Conservation (phyloP, 2,113 vertebrate species). For the Chinchilla lanigera region DNA sequence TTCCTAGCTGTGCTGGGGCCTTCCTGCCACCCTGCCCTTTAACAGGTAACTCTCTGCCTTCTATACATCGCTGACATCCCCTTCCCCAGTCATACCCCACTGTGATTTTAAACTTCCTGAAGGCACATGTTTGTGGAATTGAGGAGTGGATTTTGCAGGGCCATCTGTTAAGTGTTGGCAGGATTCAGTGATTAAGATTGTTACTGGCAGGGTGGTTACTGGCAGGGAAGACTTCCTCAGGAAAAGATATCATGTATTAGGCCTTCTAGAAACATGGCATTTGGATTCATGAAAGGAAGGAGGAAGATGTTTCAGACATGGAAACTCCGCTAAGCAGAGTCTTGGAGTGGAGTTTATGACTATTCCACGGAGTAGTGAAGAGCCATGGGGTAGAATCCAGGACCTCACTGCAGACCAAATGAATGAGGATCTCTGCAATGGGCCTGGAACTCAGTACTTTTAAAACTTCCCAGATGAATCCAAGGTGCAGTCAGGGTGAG, state of each 20-base stretch:
- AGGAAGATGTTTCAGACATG: not conserved
- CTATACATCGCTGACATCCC: too few relatives aligned
- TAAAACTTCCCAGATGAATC: not conserved
- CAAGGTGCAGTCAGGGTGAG: not conserved
- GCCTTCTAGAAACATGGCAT: constrained; percentile 14
- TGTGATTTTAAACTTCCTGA: not conserved
- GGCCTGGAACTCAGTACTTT: not conserved
- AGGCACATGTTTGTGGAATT: not conserved
- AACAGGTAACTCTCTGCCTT: not conserved
- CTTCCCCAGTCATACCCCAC: not conserved
- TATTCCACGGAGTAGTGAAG: not conserved
- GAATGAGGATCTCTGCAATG: not conserved
- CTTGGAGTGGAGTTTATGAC: not conserved
- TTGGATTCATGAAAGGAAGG: constrained; percentile 32
- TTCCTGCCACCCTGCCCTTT: not conserved
- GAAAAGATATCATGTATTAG: not conserved
- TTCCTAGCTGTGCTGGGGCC: not conserved
- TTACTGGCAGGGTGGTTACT: not conserved
- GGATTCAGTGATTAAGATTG: not conserved
- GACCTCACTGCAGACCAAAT: not conserved
- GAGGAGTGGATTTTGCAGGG: not conserved
- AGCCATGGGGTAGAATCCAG: not conserved
- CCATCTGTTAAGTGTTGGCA: not conserved
- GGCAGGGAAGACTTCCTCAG: constrained; percentile 22
- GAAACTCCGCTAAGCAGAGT: not conserved